A percentile compares a stretch with the other conserved stretches of the same genome.
Conservation (phyloP, 2,797 vertebrate genomes). For the Anableps anableps region DNA sequence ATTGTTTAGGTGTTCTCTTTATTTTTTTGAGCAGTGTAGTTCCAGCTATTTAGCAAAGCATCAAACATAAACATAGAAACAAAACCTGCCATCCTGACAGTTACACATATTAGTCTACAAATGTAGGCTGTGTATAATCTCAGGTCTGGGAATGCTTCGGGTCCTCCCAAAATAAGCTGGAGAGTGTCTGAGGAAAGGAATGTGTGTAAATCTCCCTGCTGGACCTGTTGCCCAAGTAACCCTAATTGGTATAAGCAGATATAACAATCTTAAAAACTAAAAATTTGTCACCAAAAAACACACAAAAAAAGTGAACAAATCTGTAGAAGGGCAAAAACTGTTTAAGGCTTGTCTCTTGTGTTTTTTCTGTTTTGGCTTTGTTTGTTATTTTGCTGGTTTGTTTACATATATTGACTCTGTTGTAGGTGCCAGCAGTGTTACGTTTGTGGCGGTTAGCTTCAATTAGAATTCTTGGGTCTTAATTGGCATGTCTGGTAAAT, state of each 20-base stretch:
- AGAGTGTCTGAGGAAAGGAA: too few species aligned
- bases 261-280: not conserved
- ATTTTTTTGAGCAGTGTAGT: too few species aligned
- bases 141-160: too few species aligned
- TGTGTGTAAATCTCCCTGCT: too few species aligned
- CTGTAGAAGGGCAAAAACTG: not conserved
- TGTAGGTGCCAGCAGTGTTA: constrained; percentile 68
- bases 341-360: constrained; percentile 30
- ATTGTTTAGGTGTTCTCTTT: too few species aligned
- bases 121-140: too few species aligned
- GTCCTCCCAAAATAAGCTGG: too few species aligned
- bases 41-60: too few species aligned
- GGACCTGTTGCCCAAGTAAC: not conserved
- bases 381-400: constrained; percentile 61
- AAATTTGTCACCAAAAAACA: not conserved
- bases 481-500: constrained; percentile 74
- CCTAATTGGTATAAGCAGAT: not conserved
- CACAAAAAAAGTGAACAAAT: not conserved
- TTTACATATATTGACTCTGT: constrained; percentile 74
- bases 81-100: too few species aligned
- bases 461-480: constrained; percentile 68
- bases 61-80: too few species aligned
- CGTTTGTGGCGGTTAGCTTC: constrained; percentile 75
- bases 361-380: constrained; percentile 41
- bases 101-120: too few species aligned